Conservation (phyloP, 2,797 vertebrate genomes). For the Pterois miles region DNA sequence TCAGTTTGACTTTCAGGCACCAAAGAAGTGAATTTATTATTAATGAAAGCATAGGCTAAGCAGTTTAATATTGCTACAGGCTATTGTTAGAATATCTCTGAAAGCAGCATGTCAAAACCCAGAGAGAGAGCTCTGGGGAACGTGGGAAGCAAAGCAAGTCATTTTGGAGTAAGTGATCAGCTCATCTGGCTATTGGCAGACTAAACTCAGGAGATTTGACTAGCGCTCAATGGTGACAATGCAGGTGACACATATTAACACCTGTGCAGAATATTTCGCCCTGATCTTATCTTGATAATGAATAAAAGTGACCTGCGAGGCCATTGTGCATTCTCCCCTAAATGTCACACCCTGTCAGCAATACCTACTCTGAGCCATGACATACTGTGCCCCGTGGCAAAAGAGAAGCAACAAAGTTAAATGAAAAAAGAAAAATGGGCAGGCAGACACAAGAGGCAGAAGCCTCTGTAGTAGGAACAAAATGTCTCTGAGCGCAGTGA, state of each 20-base stretch:
- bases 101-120: slow-evolving; percentile 24
- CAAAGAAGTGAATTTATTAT: slow-evolving; percentile 22
- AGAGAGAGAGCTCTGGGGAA: slow-evolving; percentile 35
- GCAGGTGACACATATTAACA: slow-evolving; percentile 49
- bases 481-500: slow-evolving; percentile 53
- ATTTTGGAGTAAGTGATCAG: slow-evolving; percentile 47
- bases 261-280: slow-evolving; percentile 45
- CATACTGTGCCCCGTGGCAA: slow-evolving; percentile 57
- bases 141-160: slow-evolving; percentile 19
- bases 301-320: slow-evolving; percentile 61
- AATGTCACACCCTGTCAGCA: slow-evolving; percentile 60
- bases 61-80: slow-evolving; percentile 14
- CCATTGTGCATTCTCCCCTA: slow-evolving; percentile 49
- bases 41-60: slow-evolving; percentile 19
- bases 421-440: slow-evolving; percentile 47
- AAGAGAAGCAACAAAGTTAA: slow-evolving; percentile 41
- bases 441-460: slow-evolving; percentile 30
- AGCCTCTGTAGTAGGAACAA: slow-evolving; percentile 48
- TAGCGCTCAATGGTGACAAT: slow-evolving; percentile 34
- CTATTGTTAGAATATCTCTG: slow-evolving; percentile 28
- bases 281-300: slow-evolving; percentile 53
- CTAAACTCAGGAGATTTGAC: slow-evolving; percentile 20
- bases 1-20: slow-evolving; percentile 2
- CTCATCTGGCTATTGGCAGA: slow-evolving; percentile 44
- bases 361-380: slow-evolving; percentile 42